These are phyloP conservation scores for Cyclophora punctaria DNA, from an alignment of 2,888 invertebrate genomes.

Conservation along the genomic window DNA sequence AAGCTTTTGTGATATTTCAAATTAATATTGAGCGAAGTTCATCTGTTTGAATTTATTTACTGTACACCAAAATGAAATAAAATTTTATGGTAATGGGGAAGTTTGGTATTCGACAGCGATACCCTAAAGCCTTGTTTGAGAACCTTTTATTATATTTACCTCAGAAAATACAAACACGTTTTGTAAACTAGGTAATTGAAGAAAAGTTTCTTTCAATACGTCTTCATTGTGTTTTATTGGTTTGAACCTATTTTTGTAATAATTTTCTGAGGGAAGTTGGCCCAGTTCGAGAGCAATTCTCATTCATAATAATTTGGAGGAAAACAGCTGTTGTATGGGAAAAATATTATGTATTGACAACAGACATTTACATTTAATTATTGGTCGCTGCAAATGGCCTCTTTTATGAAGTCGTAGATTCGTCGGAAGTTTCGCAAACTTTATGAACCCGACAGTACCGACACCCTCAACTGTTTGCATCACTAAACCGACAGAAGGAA, in stretches of 20 bases:
- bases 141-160: constrained; percentile 17
- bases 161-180: constrained; percentile 24
- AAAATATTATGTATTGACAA: too few species aligned
- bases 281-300: too few species aligned
- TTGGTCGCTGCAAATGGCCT: constrained; percentile 12
- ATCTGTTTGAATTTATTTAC: background rate
- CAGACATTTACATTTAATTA: too few species aligned
- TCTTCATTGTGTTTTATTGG: too few species aligned
- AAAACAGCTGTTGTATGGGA: too few species aligned
- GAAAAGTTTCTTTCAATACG: too few species aligned
- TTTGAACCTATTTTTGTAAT: too few species aligned
- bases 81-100: constrained; percentile 7
- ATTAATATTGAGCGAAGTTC: background rate
- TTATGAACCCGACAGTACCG: constrained; percentile 34
- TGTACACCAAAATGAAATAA: constrained; percentile 4
- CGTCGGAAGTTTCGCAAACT: constrained; percentile 43
- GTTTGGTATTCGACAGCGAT: constrained; percentile 25
- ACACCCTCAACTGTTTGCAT: constrained; percentile 50
- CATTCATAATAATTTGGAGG: too few species aligned
- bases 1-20: too few species aligned
- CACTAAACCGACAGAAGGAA: constrained; percentile 25
- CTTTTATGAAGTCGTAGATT: constrained; percentile 30
- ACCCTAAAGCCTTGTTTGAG: constrained; percentile 4
- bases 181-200: constrained; percentile 9
- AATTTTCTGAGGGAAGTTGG: too few species aligned